phyloP scores from a whole-genome alignment of 2,797 vertebrate genomes.

The Phataginus tetradactyla region DNA sequence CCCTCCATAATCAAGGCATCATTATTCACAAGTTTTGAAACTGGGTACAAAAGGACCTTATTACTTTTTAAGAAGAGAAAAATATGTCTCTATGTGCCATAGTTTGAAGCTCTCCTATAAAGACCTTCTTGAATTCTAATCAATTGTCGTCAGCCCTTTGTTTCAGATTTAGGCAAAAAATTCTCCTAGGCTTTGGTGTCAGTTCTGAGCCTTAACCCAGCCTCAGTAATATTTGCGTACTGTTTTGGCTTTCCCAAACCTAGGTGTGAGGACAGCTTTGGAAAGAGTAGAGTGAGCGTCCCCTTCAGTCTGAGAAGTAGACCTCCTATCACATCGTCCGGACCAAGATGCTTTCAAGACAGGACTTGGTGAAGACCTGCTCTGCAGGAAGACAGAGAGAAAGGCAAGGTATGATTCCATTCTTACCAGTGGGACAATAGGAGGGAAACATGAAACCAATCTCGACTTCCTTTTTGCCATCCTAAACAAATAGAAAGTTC shows the following conservation, averaged over 20 bases:
- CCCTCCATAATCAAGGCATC: slow-evolving; percentile 33
- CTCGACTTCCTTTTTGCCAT: not conserved
- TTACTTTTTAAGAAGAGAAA: slow-evolving; percentile 38
- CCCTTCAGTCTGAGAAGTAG: not conserved
- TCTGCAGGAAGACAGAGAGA: not conserved
- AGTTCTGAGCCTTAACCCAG: not conserved
- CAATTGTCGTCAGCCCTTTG: not conserved
- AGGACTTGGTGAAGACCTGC: not conserved
- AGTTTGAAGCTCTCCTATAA: not conserved
- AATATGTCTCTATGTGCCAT: not conserved
- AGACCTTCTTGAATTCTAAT: slow-evolving; percentile 2
- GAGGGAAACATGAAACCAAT: not conserved
- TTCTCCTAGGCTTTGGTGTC: not conserved
- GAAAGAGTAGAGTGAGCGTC: not conserved
- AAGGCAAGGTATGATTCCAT: not conserved
- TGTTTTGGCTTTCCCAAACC: not conserved
- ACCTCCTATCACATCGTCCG: not conserved
- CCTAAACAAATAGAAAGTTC: not conserved
- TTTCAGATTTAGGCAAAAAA: not conserved
- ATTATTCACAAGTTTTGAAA: slow-evolving; percentile 47
- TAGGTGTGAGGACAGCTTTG: not conserved
- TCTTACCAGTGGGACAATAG: not conserved
- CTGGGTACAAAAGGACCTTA: not conserved
- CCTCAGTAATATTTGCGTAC: not conserved
- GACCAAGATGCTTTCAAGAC: not conserved